These are phyloP conservation scores for Lepidurus apus DNA, from an alignment of 1,140 invertebrate species.

Conservation along the genomic window DNA sequence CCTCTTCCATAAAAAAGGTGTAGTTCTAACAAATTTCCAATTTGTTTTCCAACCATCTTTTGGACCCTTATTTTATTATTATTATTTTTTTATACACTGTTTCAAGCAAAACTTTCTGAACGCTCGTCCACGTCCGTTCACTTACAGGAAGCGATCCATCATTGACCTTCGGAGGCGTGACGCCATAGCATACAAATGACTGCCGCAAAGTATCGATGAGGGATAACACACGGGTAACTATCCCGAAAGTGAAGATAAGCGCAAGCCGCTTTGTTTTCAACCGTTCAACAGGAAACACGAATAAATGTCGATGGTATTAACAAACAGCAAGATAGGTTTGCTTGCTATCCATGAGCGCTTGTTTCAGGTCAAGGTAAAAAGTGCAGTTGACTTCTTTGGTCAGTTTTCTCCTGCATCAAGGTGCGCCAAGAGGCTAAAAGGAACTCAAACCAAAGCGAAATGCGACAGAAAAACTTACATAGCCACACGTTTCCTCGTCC, in stretches of 20 bases:
- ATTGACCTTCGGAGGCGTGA: background rate
- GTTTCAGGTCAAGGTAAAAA: background rate
- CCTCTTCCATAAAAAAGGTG: background rate
- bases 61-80: background rate
- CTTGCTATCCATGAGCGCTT: background rate
- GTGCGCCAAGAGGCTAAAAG: background rate
- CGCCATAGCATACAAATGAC: background rate
- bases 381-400: background rate
- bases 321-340: background rate
- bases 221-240: too few relatives aligned
- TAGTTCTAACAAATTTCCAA: background rate
- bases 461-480: background rate
- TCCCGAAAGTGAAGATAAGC: background rate
- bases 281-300: background rate
- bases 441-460: background rate
- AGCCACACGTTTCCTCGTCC: constrained; percentile 8
- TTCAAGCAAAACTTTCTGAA: background rate
- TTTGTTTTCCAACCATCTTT: background rate
- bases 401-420: background rate
- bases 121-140: background rate
- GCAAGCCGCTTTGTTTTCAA: background rate
- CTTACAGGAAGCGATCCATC: constrained; percentile 18
- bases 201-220: background rate
- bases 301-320: background rate
- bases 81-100: background rate